Evolutionary conservation across 2,888 invertebrate species (phyloP).

Genomic region (Brenthis hecate): DNA sequence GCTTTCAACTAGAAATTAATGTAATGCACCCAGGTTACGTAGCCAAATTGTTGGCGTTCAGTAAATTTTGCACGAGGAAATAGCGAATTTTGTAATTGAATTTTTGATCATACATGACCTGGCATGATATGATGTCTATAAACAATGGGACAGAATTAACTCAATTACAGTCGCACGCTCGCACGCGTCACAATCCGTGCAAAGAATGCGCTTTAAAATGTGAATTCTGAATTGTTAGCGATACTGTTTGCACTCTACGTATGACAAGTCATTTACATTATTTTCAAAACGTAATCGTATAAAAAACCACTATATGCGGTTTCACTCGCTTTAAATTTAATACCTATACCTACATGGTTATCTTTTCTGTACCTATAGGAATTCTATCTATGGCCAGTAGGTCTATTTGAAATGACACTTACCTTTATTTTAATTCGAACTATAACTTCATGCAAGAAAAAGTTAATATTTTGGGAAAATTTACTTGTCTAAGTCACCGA

Average conservation of each 20-base stretch:
- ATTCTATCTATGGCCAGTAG: no score
- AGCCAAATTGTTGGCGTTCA: conserved; percentile 75
- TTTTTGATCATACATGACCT: conserved; percentile 56
- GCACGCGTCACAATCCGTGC: conserved; percentile 20
- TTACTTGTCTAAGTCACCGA: no score
- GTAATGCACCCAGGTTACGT: conserved; percentile 79
- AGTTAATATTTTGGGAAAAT: no score
- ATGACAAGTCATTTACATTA: conserved; percentile 5
- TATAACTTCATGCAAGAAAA: no score
- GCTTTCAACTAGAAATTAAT: conserved; percentile 80
- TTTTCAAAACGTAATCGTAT: neutral
- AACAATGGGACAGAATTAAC: conserved; percentile 33
- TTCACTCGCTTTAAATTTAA: no score
- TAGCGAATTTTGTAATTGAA: conserved; percentile 67
- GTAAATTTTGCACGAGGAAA: conserved; percentile 61
- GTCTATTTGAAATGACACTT: no score
- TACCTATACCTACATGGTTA: no score
- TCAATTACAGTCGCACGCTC: conserved; percentile 21
- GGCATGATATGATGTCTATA: conserved; percentile 30
- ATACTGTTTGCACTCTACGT: conserved; percentile 15
- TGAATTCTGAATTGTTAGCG: conserved; percentile 22
- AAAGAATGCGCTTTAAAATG: conserved; percentile 23
- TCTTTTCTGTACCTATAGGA: no score
- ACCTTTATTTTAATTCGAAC: no score
- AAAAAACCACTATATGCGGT: neutral